These are phyloP conservation scores for Rhinolophus sinicus DNA, from an alignment of 2,113 vertebrate species.

Conservation along the genomic window DNA sequence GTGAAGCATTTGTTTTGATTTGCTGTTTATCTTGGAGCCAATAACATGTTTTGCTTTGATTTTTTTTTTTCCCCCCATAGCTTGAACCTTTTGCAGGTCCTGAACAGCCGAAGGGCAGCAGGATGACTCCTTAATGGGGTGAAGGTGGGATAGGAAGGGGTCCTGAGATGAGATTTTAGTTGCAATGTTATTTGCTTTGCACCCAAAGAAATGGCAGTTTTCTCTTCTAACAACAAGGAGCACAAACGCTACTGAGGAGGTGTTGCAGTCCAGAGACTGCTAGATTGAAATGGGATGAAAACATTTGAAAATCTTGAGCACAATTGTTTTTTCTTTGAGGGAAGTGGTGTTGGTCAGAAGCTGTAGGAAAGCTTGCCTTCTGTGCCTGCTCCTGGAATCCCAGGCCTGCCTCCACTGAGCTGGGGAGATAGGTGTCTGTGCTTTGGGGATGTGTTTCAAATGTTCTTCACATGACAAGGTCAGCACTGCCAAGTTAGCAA, in stretches of 20 bases:
- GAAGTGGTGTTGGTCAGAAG: fast-evolving
- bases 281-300: not conserved
- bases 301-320: not conserved
- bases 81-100: not conserved
- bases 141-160: too few relatives aligned
- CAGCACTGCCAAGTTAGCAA: not conserved
- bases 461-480: not conserved
- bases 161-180: not conserved
- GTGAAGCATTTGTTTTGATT: not conserved
- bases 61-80: not conserved
- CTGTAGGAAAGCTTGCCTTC: not conserved
- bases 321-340: not conserved
- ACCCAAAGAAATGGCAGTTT: not conserved
- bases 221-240: not conserved
- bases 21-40: not conserved
- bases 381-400: not conserved
- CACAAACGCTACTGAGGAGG: not conserved
- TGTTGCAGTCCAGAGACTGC: not conserved
- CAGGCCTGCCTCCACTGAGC: not conserved
- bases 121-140: not conserved
- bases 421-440: not conserved
- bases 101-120: not conserved
- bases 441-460: not conserved
- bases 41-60: not conserved
- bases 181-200: not conserved